Evolutionary conservation across 2,888 invertebrate species (phyloP).

Genomic region (Drosophila heteroneura): DNA sequence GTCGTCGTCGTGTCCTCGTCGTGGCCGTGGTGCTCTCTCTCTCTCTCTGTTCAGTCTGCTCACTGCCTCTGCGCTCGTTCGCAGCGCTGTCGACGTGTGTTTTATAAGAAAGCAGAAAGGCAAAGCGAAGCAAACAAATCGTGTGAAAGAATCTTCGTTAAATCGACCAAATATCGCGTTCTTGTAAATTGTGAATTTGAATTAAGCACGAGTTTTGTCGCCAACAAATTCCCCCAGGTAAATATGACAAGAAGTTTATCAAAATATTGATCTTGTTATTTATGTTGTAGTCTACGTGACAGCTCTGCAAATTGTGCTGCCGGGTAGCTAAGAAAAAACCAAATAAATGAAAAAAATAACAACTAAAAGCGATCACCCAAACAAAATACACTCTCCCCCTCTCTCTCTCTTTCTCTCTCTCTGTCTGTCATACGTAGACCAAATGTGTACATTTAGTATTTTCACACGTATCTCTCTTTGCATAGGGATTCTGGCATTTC

Average conservation of each 20-base stretch:
- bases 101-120: constrained; percentile 22
- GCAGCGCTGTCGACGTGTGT: constrained; percentile 29
- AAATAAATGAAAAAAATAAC: constrained; percentile 18
- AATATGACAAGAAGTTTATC: constrained; percentile 44
- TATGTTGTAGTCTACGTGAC: constrained; percentile 42
- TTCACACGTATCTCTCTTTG: constrained; percentile 24
- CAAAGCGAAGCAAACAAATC: constrained; percentile 4
- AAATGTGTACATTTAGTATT: constrained; percentile 6
- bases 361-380: constrained; percentile 6
- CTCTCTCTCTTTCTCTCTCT: too few relatives aligned
- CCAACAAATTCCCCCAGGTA: constrained; percentile 42
- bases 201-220: constrained; percentile 43
- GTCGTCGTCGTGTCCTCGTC: constrained; percentile 32
- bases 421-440: neutral
- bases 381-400: constrained; percentile 10
- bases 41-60: neutral
- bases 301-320: constrained; percentile 21
- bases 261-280: constrained; percentile 43
- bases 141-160: constrained; percentile 1
- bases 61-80: neutral
- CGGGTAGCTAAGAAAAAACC: constrained; percentile 12
- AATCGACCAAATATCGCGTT: constrained; percentile 9
- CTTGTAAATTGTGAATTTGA: constrained; percentile 26
- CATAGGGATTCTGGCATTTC: constrained; percentile 36
- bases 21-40: constrained; percentile 32